phyloP scores from a whole-genome alignment of 2,888 invertebrate genomes.

The Rhynchonema sp. region DNA sequence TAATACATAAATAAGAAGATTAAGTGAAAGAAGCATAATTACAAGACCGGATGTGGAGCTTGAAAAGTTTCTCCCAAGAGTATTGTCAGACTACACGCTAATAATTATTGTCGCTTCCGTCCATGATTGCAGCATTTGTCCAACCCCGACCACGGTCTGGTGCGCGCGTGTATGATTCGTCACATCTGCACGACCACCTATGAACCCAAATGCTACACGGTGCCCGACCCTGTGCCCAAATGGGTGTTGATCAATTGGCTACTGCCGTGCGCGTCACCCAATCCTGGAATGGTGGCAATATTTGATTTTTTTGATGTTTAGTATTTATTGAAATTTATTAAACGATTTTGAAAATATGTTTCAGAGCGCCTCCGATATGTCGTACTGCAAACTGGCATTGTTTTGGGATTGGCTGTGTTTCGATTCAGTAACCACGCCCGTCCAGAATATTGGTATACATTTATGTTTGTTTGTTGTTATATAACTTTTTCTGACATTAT shows the following conservation, averaged over 20 bases:
- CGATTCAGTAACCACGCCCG: slow-evolving; percentile 48
- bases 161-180: slow-evolving; percentile 74
- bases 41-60: no score
- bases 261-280: background rate
- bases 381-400: slow-evolving; percentile 60
- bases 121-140: slow-evolving; percentile 50
- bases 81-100: no score
- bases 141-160: slow-evolving; percentile 69
- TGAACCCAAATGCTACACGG: background rate
- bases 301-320: no score
- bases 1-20: no score
- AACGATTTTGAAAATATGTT: background rate
- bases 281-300: no score
- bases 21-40: no score
- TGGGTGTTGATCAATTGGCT: background rate
- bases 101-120: background rate
- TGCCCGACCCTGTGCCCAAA: background rate
- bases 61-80: no score
- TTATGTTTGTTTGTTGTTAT: background rate
- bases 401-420: slow-evolving; percentile 87
- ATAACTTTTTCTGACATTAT: background rate
- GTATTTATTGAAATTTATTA: background rate
- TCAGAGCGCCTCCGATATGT: slow-evolving; percentile 10
- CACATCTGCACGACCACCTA: slow-evolving; percentile 41
- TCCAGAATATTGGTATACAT: background rate